Percentiles rank a stretch among this genome's conserved stretches.
phyloP scores from a whole-genome alignment of 1,140 invertebrate genomes.

The Polypedilum pembai region DNA sequence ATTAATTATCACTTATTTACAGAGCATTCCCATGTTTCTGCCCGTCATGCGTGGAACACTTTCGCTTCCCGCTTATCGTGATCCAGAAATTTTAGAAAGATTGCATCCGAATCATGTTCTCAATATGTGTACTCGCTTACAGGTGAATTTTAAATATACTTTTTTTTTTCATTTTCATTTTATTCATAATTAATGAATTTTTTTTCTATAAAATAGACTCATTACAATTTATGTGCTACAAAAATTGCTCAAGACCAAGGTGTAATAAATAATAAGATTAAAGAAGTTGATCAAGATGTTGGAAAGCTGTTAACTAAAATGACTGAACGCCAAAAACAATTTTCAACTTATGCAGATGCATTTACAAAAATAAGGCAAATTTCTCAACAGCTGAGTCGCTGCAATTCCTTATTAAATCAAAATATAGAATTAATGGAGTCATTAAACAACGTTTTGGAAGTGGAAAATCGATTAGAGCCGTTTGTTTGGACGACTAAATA shows the following conservation, averaged over 20 bases:
- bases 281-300: conserved; percentile 69
- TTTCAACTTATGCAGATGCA: conserved; percentile 75
- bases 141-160: conserved; percentile 32
- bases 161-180: neutral
- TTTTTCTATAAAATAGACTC: conserved; percentile 49
- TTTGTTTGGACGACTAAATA: conserved; percentile 74
- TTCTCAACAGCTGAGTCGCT: conserved; percentile 67
- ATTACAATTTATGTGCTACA: conserved; percentile 62
- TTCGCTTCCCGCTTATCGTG: conserved; percentile 74
- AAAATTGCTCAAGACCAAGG: conserved; percentile 66
- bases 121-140: conserved; percentile 41
- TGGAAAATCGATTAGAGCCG: conserved; percentile 76
- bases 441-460: conserved; percentile 75
- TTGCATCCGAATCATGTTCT: conserved; percentile 50
- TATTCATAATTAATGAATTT: neutral
- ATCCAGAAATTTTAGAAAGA: conserved; percentile 81
- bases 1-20: conserved; percentile 36
- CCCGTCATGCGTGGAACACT: conserved; percentile 86
- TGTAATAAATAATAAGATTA: conserved; percentile 58
- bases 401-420: conserved; percentile 74
- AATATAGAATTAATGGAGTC: conserved; percentile 76
- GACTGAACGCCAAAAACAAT: conserved; percentile 74
- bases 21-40: conserved; percentile 82
- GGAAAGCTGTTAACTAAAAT: conserved; percentile 58
- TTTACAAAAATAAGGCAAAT: conserved; percentile 71